phyloP scores from a whole-genome alignment of 2,113 vertebrate genomes.

The Hyla sarda region DNA sequence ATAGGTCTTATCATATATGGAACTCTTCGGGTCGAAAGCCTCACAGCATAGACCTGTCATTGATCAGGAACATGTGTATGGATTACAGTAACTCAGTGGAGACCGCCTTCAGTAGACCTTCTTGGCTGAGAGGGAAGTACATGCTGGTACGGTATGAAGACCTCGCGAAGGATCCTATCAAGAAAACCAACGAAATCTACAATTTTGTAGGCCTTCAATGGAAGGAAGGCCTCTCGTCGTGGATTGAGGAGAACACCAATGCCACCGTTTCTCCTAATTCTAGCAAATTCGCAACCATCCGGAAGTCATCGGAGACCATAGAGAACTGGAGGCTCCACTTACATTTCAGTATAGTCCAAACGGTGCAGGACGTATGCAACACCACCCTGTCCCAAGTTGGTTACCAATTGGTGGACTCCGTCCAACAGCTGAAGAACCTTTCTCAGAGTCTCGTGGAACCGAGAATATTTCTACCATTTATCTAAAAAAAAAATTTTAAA shows the following conservation, averaged over 20 bases:
- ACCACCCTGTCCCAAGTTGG: conserved; percentile 75
- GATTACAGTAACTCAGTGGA: conserved; percentile 75
- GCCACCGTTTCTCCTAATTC: conserved; percentile 65
- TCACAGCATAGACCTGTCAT: conserved; percentile 73
- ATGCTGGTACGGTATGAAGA: conserved; percentile 81
- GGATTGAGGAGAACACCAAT: conserved; percentile 79
- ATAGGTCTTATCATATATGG: conserved; percentile 80
- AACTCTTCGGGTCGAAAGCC: conserved; percentile 76
- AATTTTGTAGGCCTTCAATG: conserved; percentile 75
- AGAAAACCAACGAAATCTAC: conserved; percentile 75
- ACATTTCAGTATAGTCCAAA: conserved; percentile 74
- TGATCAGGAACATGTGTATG: conserved; percentile 75
- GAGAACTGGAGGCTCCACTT: conserved; percentile 79
- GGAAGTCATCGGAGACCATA: conserved; percentile 74
- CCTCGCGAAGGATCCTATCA: conserved; percentile 72
- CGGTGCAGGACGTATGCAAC: conserved; percentile 75
- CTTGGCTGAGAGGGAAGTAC: conserved; percentile 78
- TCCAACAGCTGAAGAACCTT: conserved; percentile 73
- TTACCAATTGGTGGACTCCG: conserved; percentile 73
- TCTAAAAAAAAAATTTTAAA: conserved; percentile 45
- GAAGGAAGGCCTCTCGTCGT: conserved; percentile 70
- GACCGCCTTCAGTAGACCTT: conserved; percentile 69
- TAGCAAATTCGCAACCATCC: conserved; percentile 75
- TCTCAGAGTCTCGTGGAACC: conserved; percentile 72
- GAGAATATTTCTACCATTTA: conserved; percentile 66